Conservation (phyloP, 2,888 invertebrate species). For the Pterostichus niger region DNA sequence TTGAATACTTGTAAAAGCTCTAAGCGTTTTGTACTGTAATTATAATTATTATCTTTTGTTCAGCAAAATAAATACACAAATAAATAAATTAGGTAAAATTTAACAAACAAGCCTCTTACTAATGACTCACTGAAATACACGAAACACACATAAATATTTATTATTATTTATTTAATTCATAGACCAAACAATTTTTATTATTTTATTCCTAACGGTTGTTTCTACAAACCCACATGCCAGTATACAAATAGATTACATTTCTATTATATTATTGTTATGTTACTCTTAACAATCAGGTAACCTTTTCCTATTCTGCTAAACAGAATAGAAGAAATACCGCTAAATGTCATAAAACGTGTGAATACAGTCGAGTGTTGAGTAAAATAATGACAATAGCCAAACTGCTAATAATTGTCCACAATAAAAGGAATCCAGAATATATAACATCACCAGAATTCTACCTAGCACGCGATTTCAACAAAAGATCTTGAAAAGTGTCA, state of each 20-base stretch:
- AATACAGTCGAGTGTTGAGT: not conserved
- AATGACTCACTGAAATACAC: too few relatives aligned
- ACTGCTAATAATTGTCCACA: conserved; percentile 45
- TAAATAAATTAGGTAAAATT: too few relatives aligned
- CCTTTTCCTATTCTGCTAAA: not conserved
- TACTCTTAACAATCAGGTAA: not conserved
- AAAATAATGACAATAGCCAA: conserved; percentile 12
- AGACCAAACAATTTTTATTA: too few relatives aligned
- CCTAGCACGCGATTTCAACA: conserved; percentile 54
- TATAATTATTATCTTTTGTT: too few relatives aligned
- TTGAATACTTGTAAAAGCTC: too few relatives aligned
- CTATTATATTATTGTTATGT: not conserved
- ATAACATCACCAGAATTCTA: conserved; percentile 25
- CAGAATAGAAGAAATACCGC: conserved; percentile 20
- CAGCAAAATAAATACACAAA: too few relatives aligned
- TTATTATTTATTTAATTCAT: too few relatives aligned
- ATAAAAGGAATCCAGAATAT: conserved; percentile 21
- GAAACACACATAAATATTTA: too few relatives aligned
- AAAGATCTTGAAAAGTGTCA: conserved; percentile 58
- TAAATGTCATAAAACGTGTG: conserved; percentile 44
- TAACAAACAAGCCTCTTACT: too few relatives aligned
- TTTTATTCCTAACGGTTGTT: not conserved
- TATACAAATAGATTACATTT: not conserved
- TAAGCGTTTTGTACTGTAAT: too few relatives aligned
- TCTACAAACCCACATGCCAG: not conserved